phyloP scores from a whole-genome alignment of 2,888 invertebrate genomes.

The Teleogryllus oceanicus region DNA sequence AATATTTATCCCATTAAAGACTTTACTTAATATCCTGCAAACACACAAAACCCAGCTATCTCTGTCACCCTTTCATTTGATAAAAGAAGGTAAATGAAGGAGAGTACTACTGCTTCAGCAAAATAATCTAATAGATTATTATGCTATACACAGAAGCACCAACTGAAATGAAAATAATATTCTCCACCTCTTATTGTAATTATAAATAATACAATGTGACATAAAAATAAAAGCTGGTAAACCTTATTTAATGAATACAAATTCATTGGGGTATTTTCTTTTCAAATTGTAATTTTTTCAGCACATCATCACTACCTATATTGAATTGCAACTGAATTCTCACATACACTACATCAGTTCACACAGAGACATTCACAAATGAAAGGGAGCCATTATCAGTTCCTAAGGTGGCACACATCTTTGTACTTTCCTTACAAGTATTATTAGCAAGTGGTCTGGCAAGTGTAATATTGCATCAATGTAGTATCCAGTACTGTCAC shows the following conservation, averaged over 20 bases:
- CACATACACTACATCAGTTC: neutral
- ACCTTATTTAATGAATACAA: slow-evolving; percentile 25
- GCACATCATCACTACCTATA: neutral
- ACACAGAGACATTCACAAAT: neutral
- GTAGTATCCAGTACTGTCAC: no score
- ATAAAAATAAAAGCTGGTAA: slow-evolving; percentile 22
- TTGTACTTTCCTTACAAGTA: slow-evolving; percentile 6
- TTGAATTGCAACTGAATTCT: neutral
- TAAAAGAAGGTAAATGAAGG: no score
- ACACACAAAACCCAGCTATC: neutral
- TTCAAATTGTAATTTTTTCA: slow-evolving; percentile 22
- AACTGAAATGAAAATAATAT: slow-evolving; percentile 20
- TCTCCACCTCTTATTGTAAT: neutral
- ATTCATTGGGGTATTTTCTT: slow-evolving; percentile 3
- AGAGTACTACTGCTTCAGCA: no score
- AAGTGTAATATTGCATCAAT: neutral
- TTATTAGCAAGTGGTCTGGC: neutral
- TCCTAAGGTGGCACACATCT: slow-evolving; percentile 18
- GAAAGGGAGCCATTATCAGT: neutral
- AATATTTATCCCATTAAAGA: slow-evolving; percentile 24
- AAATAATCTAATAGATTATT: neutral
- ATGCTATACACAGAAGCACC: slow-evolving; percentile 18
- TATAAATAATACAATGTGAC: slow-evolving; percentile 23
- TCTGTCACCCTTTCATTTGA: slow-evolving; percentile 26
- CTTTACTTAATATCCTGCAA: slow-evolving; percentile 24